Evolutionary conservation across 2,797 vertebrate species (phyloP), one percentile per base, ranked within the genome.

Genomic region (Tiaroga cobitis): DNA sequence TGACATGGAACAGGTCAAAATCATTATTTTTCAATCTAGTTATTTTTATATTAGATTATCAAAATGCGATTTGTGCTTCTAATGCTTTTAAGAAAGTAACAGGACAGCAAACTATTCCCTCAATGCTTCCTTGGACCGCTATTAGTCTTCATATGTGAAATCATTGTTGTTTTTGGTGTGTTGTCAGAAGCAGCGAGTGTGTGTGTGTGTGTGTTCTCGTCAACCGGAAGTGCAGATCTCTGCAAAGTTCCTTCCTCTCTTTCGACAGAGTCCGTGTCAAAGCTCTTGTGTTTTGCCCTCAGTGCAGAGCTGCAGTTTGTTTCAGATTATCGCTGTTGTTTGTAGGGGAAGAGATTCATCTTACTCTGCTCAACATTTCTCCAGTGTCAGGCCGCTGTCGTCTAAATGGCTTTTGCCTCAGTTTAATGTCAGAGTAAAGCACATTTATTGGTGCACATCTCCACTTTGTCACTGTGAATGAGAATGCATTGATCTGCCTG

Each of bases 161-260:
- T 69, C 77, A 87, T 72, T 72, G 5, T 21, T 68, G 59, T 85
- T 81, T 43, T 19, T 21, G 32, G 56, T 7, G 46, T 41, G 78
- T 37, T 82, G 82, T 85, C 51, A 88, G 37, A 39, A 73, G 18
- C 29, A 13, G 43, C 11, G 43, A 15, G 13, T 46, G 41, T 41
- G 41, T 10, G 41, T 46, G 46, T 91, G 92, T 94, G 91, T 85
- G 90, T 90, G 7, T 68, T 92, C 87, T 90, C 79, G 89, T 93
- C 91, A 94, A 95, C 94, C 95, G 95, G 94, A 96, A 95, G 91
- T 91, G 34, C 91, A 91, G 89, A 93, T 92, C 90, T 93, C 84
- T 89, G 89, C 90, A 85, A 32, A 49, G 89, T 93, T 94, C 93
- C 93, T 95, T 93, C 93, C 93, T 90, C 77, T 82, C 61, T 65